These are phyloP conservation scores for Philereme vetulata DNA, from an alignment of 2,888 invertebrate species.

Conservation along the genomic window DNA sequence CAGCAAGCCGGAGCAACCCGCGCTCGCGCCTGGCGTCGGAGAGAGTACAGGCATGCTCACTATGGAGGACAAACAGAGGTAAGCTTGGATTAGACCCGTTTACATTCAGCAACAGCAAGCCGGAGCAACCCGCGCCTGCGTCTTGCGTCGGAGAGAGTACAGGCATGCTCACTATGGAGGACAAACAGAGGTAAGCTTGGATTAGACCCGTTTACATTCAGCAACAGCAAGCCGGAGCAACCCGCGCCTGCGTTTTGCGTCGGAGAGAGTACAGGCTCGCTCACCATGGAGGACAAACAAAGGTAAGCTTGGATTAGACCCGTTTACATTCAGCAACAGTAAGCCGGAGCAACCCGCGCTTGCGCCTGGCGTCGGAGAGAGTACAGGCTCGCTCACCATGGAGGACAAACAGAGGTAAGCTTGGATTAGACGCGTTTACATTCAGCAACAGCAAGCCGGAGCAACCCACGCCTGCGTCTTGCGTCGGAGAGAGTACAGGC, in stretches of 20 bases:
- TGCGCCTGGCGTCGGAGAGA: constrained; percentile 41
- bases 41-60: constrained; percentile 68
- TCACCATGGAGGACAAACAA: constrained; percentile 86
- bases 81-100: constrained; percentile 82
- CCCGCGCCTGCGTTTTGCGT: constrained; percentile 40
- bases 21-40: constrained; percentile 38
- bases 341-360: constrained; percentile 49
- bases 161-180: constrained; percentile 81
- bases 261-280: constrained; percentile 54
- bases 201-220: constrained; percentile 74
- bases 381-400: constrained; percentile 73
- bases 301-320: constrained; percentile 84
- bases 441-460: constrained; percentile 50
- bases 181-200: constrained; percentile 86
- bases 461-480: constrained; percentile 40
- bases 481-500: constrained; percentile 48
- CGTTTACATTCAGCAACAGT: constrained; percentile 59
- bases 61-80: constrained; percentile 86
- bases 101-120: constrained; percentile 52
- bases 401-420: constrained; percentile 86
- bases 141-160: constrained; percentile 44
- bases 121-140: constrained; percentile 46
- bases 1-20: constrained; percentile 45
- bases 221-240: constrained; percentile 47
- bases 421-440: constrained; percentile 82